phyloP scores from a whole-genome alignment of 37 sponge, comb jelly and placozoan species.

The Theonella swinhoei region DNA sequence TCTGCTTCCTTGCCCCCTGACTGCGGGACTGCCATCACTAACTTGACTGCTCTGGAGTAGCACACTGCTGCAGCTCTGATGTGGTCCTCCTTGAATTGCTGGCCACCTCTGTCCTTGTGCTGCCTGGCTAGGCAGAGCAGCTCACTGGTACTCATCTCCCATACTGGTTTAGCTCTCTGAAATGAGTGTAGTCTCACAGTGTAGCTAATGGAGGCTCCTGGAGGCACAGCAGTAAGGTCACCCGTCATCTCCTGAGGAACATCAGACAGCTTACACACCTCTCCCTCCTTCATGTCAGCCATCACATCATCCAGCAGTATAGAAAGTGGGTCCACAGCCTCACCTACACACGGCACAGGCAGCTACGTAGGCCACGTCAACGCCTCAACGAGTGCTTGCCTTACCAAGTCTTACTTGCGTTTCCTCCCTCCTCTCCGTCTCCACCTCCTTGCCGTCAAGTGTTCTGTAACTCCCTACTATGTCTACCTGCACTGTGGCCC shows the following conservation, averaged over 20 bases:
- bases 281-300: slow-evolving; percentile 37
- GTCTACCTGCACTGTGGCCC: slow-evolving; percentile 18
- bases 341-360: slow-evolving; percentile 8
- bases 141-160: slow-evolving; percentile 42
- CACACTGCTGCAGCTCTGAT: slow-evolving; percentile 25
- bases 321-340: slow-evolving; percentile 8
- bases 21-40: slow-evolving; percentile 18
- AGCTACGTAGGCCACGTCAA: too few relatives aligned
- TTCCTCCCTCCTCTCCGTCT: slow-evolving; percentile 2
- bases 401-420: slow-evolving; percentile 15
- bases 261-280: slow-evolving; percentile 12
- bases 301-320: slow-evolving; percentile 26
- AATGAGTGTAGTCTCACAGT: slow-evolving; percentile 37
- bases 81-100: slow-evolving; percentile 24
- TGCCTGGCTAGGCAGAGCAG: slow-evolving; percentile 31
- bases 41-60: slow-evolving; percentile 64
- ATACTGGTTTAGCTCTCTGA: slow-evolving; percentile 38
- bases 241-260: background rate
- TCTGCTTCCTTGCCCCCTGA: background rate
- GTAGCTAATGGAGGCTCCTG: background rate
- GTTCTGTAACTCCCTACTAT: slow-evolving; percentile 26
- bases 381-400: too few relatives aligned
- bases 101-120: slow-evolving; percentile 49
- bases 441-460: slow-evolving; percentile 4
- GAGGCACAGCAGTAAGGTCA: background rate